Evolutionary conservation across 2,113 vertebrate species (phyloP), one percentile per base, ranked within the genome.

Genomic region (Platysternon megacephalum): DNA sequence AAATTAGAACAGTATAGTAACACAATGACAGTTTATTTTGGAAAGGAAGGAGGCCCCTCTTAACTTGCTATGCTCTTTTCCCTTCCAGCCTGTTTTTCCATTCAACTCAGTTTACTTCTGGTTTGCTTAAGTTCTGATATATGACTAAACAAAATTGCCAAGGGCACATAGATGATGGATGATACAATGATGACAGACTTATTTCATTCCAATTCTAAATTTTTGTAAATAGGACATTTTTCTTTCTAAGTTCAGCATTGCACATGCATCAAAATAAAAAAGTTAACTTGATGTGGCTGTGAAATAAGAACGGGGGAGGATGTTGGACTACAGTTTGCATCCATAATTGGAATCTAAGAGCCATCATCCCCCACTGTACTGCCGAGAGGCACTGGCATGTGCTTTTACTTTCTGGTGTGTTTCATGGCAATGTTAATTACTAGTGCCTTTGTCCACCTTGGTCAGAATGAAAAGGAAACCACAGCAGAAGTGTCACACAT

Each of bases 101-200:
- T 91, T 93, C 52, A 85, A 24, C 35, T 93, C 65, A 90, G 72
- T 80, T 93, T 95, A n/a, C 61, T 97, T 97, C 81, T 98, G 44
- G 84, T 97, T 96, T 85, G 88, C 79, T 95, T 96, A 86, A n/a
- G 55, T 93, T 86, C 93, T 97, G 95, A 97, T 79, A 90, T 97
- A 96, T 72, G 84, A 96, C 82, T 76, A 92, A 96, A 95, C 29
- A 91, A 87, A 97, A 94, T 84, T 95, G 74, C 74, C 89, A 93
- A 93, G 85, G 88, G 76, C 86, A 76, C 32, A 65, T 72, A 84
- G 35, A 79, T 95, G 86, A 96, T 88, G 53, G 46, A 96, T 96
- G 82, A 90, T 68, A 85, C 88, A 78, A 81, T 92, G 72, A 97
- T 89, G 81, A 79, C 19, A 88, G 87, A 94, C 56, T 96, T 95